Base-by-base conservation (phyloP, 1,140 invertebrate genomes). In the Cryptotermes secundus region DNA sequence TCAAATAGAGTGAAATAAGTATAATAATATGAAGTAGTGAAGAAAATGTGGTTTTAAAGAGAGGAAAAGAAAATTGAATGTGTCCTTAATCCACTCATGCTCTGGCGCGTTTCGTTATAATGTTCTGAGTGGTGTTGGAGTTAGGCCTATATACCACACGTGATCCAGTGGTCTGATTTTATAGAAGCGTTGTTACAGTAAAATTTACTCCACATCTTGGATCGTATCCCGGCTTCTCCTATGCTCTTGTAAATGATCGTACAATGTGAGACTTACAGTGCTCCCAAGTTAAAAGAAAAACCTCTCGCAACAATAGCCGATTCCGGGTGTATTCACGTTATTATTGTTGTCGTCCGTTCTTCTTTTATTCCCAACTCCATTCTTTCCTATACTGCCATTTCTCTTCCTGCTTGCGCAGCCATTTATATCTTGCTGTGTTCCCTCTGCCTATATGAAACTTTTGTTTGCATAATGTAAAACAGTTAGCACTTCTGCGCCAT, bases 401-500 rank as follows among this genome's bases (percentile, higher is more conserved):
- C 59, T 72, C 59, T 72, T 72, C 59, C 59, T 72, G 59, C 42
- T 34, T 35, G 80, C 42, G 80, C 80, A 83, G 34, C 83, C 83
- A 83, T 83, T 83, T 83, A 83, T 83, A 59, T 83, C 83, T 83
- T 83, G 83, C 83, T 83, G 83, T 22, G 83, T 65, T 72, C 59
- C 59, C 59, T 83, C 59, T 72, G 59, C 26, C 59, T 72, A 72
- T 72, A 72, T 72, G 83, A 83, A 83, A 83, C 83, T 83, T 59
- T 83, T 83, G 83, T 83, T 83, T 83, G 83, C 42, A 83, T 83
- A 83, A 83, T 83, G 59, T 83, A 83, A 83, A 83, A 72, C 83
- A 83, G 83, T 83, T 83, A 83, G 83, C 65, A 83, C 83, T 59
- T 83, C 35, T 83, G 24, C 49, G n/a, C 83, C 36, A 83, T 83